phyloP scores from a whole-genome alignment of 2,888 invertebrate genomes.

The Aproaerema taeniolella region DNA sequence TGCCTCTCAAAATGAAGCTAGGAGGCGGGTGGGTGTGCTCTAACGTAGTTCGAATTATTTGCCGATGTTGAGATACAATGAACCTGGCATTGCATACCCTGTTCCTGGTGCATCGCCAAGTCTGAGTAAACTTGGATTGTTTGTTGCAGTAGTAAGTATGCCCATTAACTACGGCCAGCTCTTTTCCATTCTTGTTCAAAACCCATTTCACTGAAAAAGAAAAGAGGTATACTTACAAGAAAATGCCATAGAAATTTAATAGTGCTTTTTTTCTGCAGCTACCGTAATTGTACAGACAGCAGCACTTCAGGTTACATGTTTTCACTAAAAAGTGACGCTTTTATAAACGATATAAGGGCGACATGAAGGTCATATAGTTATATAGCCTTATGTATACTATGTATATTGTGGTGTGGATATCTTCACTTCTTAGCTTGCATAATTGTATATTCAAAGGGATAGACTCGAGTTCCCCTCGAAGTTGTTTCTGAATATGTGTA shows the following conservation, averaged over 20 bases:
- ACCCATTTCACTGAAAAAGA: background rate
- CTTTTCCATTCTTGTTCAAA: conserved; percentile 1
- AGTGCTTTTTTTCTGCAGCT: background rate
- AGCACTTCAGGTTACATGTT: background rate
- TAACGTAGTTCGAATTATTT: too few relatives aligned
- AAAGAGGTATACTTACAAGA: background rate
- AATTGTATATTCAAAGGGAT: too few relatives aligned
- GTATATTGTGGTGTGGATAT: too few relatives aligned
- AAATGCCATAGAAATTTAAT: background rate
- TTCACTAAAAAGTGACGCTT: background rate
- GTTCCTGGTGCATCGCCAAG: conserved; percentile 27
- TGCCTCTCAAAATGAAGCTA: too few relatives aligned
- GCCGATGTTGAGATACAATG: too few relatives aligned
- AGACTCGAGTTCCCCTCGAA: too few relatives aligned
- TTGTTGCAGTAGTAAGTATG: conserved; percentile 17
- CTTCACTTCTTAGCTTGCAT: too few relatives aligned
- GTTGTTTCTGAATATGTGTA: too few relatives aligned
- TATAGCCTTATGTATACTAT: too few relatives aligned
- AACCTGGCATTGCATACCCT: conserved; percentile 2
- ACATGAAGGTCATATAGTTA: background rate
- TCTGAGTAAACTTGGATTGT: conserved; percentile 14
- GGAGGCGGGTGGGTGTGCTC: background rate
- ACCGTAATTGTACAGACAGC: background rate
- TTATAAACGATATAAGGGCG: background rate
- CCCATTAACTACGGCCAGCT: conserved; percentile 13